Evolutionary conservation across 2,113 vertebrate genomes (phyloP).

Genomic region (Pseudorectes ferrugineus): DNA sequence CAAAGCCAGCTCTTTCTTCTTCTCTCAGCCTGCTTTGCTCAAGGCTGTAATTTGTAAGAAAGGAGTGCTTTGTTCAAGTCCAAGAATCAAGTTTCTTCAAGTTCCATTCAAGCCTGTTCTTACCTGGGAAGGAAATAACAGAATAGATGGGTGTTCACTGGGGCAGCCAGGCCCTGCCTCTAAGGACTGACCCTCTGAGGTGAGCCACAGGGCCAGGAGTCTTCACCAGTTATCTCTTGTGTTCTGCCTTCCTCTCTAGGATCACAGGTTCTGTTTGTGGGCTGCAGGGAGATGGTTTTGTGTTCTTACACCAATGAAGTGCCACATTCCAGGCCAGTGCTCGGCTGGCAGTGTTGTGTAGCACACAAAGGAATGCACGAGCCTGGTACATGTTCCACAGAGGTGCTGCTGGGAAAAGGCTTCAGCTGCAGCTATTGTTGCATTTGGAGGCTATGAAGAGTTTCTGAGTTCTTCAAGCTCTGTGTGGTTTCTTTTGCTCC

Average conservation of each 20-base stretch:
- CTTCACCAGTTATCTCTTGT: neutral
- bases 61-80: slow-evolving; percentile 29
- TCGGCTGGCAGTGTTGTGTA: neutral
- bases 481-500: neutral
- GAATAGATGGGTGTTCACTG: neutral
- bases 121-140: slow-evolving; percentile 22
- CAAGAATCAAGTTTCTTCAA: slow-evolving; percentile 48
- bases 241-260: neutral
- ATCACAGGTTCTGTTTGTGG: neutral
- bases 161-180: neutral
- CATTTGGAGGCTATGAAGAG: neutral
- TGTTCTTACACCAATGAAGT: neutral
- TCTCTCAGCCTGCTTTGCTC: slow-evolving; percentile 18
- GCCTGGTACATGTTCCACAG: neutral
- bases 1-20: neutral
- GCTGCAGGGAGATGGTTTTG: neutral
- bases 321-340: neutral
- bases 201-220: neutral
- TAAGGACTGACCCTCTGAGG: neutral
- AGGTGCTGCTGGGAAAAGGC: neutral
- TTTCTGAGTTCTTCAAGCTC: neutral
- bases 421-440: neutral
- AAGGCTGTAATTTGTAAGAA: slow-evolving; percentile 42
- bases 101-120: slow-evolving; percentile 29
- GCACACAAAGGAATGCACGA: neutral